Base-by-base conservation (phyloP, 2,888 invertebrate genomes). In the Diaphora mendica region DNA sequence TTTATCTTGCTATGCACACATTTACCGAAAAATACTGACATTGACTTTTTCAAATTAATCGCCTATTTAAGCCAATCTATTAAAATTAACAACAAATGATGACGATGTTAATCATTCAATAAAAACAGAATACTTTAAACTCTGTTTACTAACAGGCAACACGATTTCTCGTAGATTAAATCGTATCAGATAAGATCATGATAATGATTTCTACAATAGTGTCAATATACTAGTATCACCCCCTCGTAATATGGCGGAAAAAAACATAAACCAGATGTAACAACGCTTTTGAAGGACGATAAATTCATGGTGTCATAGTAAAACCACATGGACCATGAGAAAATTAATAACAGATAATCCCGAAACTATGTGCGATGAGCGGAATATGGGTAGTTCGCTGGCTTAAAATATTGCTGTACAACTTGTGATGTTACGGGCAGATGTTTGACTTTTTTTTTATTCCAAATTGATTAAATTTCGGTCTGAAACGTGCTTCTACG, bases 171-270 rank as follows among this genome's bases (percentile, higher is more conserved):
- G 82, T 73, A 78, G 71, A 88, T 87, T 85, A 83, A 83, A 85
- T 83, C 85, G 79, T 68, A 62, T 64, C 74, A 86, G 87, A 90
- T 88, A 89, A 89, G 86, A 85, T 83, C 81, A 82, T 84, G 88
- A 88, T 91, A 91, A 91, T 89, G 89, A 83, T 89, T 87, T 87
- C 81, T 84, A 89, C 90, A 91, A 89, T 87, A 11, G 3, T 3
- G 3, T 39, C 90, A 90, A 89, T 91, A 91, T 87, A 87, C 84
- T 79, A 87, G 77, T 91, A 91, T 91, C 91, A 87, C 89, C 91
- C 91, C 92, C 91, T 92, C 87, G 90, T 91, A 89, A 88, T 68
- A 74, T 67, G 76, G 76, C 73, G 83, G 82, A 79, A 80, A 80
- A 81, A 86, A 87, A 86, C 88, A 85, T 80, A 79, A 79, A 74